phyloP scores from a whole-genome alignment of 2,797 vertebrate species.

The Urocyon cinereoargenteus region DNA sequence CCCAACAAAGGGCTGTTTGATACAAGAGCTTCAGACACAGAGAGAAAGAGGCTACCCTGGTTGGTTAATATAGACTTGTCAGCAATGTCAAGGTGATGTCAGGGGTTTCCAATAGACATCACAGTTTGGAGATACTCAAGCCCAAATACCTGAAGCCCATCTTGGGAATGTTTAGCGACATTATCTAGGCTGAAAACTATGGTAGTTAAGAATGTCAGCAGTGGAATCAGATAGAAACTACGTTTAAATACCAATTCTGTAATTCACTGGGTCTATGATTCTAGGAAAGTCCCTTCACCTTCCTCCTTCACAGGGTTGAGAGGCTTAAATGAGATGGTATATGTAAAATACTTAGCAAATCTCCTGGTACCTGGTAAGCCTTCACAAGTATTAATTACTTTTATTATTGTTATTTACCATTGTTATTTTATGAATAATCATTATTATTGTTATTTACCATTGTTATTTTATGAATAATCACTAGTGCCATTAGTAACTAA shows the following conservation, averaged over 20 bases:
- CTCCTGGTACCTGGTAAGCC: neutral
- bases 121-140: neutral
- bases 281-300: neutral
- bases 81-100: neutral
- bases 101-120: constrained; percentile 9
- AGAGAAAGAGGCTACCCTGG: neutral
- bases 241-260: neutral
- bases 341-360: constrained; percentile 13
- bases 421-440: constrained; percentile 13
- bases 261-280: neutral
- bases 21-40: constrained; percentile 17
- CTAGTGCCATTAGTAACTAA: neutral
- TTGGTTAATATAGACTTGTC: constrained; percentile 19
- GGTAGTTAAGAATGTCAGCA: neutral
- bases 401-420: neutral
- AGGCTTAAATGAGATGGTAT: neutral
- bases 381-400: neutral
- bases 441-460: neutral
- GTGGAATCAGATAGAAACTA: neutral
- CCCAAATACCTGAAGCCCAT: constrained; percentile 12
- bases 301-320: neutral
- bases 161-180: constrained; percentile 21
- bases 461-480: constrained; percentile 14
- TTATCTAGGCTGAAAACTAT: neutral
- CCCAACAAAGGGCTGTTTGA: constrained; percentile 64